Evolutionary conservation across 2,888 invertebrate genomes (phyloP).

Genomic region (Eudasyphora cyanicolor): DNA sequence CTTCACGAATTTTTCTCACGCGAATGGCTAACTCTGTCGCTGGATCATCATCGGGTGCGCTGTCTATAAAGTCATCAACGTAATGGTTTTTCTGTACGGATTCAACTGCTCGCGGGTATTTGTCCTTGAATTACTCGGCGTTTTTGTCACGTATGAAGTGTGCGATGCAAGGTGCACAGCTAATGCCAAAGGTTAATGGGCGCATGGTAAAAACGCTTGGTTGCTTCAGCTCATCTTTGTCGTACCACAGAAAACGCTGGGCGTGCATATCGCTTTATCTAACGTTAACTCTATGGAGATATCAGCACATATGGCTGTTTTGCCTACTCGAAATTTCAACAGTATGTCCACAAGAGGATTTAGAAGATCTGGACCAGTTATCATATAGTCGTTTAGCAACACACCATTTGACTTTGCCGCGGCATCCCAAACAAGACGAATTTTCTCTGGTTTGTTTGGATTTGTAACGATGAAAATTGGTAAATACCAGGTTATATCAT

Average conservation of each 20-base stretch:
- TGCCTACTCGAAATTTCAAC: too few species aligned
- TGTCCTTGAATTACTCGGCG: background rate
- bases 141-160: conserved; percentile 51
- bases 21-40: background rate
- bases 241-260: conserved; percentile 53
- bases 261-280: too few species aligned
- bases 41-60: background rate
- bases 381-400: too few species aligned
- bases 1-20: background rate
- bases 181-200: conserved; percentile 45
- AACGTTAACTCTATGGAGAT: too few species aligned
- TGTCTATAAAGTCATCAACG: background rate
- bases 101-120: background rate
- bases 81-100: background rate
- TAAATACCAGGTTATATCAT: too few species aligned
- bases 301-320: too few species aligned
- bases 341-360: too few species aligned
- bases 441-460: too few species aligned
- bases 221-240: background rate
- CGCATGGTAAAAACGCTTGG: background rate
- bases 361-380: too few species aligned
- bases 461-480: too few species aligned
- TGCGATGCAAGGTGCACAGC: conserved; percentile 49
- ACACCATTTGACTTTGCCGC: too few species aligned
- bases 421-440: too few species aligned